A percentile compares a stretch with the other conserved stretches of the same genome.
phyloP scores from a whole-genome alignment of 2,888 invertebrate species.

The Apoda limacodes region DNA sequence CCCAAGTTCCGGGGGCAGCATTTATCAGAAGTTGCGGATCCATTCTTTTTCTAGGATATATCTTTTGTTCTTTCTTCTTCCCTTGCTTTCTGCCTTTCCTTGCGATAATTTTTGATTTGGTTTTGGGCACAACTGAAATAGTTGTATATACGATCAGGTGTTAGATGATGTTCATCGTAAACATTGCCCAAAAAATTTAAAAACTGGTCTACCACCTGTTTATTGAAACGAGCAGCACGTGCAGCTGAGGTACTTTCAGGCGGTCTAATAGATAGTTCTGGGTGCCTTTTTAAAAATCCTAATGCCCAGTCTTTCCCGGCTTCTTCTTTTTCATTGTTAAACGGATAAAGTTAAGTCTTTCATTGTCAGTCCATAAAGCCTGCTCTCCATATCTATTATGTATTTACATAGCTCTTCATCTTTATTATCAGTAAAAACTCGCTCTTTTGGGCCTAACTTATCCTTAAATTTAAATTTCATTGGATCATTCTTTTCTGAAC shows the following conservation, averaged over 20 bases:
- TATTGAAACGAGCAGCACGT: conserved; percentile 25
- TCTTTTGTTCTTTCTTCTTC: conserved; percentile 23
- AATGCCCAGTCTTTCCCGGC: conserved; percentile 23
- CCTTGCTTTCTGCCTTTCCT: conserved; percentile 21
- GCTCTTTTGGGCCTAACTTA: conserved; percentile 3
- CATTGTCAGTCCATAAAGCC: conserved; percentile 2
- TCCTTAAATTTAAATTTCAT: conserved; percentile 1
- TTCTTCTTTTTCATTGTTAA: too few relatives aligned
- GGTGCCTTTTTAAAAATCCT: conserved; percentile 18
- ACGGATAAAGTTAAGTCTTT: conserved; percentile 3
- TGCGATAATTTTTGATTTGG: too few relatives aligned
- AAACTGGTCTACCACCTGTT: conserved; percentile 15
- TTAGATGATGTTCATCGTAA: conserved; percentile 19
- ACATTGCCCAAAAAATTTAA: conserved; percentile 12
- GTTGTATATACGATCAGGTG: conserved; percentile 13
- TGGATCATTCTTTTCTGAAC: neutral
- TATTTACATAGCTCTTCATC: conserved; percentile 2
- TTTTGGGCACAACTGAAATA: conserved; percentile 25
- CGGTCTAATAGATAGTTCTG: conserved; percentile 7
- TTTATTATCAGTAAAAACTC: conserved; percentile 3
- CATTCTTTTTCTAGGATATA: conserved; percentile 17
- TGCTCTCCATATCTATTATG: conserved; percentile 2
- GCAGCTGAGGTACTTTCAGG: conserved; percentile 17
- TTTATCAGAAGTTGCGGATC: conserved; percentile 19
- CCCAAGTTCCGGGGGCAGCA: conserved; percentile 17